These are phyloP conservation scores for Tetrapedia diversipes DNA, from an alignment of 2,888 invertebrate species.

Conservation along the genomic window DNA sequence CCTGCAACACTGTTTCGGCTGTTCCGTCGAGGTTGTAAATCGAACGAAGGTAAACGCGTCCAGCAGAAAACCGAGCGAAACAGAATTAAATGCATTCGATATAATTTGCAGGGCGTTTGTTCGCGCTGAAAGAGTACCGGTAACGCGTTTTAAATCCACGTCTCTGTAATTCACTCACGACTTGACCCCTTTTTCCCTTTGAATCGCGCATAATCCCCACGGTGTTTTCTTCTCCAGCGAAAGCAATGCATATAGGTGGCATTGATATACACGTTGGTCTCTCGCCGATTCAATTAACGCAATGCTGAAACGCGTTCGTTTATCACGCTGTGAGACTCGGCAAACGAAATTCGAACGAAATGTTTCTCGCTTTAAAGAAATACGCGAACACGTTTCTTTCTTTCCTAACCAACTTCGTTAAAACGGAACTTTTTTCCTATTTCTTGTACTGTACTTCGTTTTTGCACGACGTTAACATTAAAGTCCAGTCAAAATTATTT, in stretches of 20 bases:
- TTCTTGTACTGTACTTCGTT: too few species aligned
- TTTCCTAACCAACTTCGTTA: not conserved
- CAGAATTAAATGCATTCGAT: slow-evolving; percentile 37
- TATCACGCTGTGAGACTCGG: not conserved
- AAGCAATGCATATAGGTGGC: slow-evolving; percentile 8
- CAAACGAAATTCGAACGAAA: slow-evolving; percentile 3
- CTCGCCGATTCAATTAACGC: slow-evolving; percentile 27
- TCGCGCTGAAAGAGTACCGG: slow-evolving; percentile 19
- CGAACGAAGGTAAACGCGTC: slow-evolving; percentile 40
- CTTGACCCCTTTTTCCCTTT: slow-evolving; percentile 32
- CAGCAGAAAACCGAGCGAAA: slow-evolving; percentile 12
- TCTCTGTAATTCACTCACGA: slow-evolving; percentile 27
- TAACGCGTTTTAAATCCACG: slow-evolving; percentile 33
- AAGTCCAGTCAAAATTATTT: too few species aligned
- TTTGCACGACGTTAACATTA: too few species aligned
- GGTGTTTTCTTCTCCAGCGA: slow-evolving; percentile 23
- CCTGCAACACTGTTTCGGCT: too few species aligned
- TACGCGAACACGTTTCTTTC: not conserved
- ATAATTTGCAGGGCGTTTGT: slow-evolving; percentile 29
- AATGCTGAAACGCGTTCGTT: slow-evolving; percentile 25
- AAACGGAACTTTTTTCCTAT: too few species aligned
- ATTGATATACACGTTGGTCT: slow-evolving; percentile 8
- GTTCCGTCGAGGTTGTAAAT: slow-evolving; percentile 36
- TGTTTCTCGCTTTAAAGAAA: not conserved
- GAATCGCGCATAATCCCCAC: slow-evolving; percentile 28